Base-by-base conservation (phyloP, 2,888 invertebrate species). In the Dione juno region DNA sequence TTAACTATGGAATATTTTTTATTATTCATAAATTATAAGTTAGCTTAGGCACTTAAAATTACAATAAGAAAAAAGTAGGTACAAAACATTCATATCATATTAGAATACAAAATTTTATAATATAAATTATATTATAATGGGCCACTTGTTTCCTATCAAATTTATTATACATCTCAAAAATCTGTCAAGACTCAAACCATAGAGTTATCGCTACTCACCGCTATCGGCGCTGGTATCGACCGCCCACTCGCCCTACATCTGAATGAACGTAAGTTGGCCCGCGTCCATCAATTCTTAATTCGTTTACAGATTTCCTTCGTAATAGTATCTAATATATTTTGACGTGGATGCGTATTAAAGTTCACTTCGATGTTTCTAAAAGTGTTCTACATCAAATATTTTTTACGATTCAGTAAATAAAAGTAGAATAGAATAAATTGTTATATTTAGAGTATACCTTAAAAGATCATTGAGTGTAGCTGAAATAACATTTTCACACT, bases 201-300 rank as follows among this genome's bases (percentile, higher is more conserved):
- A 6, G 13, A 78, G 81, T 73, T 83, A 70, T 81, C 78, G 89
- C 92, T 92, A 92, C 92, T 91, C 91, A 80, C 86, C 92, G 81
- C 91, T 76, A 67, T 81, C 77, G 71, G 88, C 89, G 89, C 88
- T 76, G 71, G 76, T 16, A 64, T 81, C 83, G 76, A 75, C 71
- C 80, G 61, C 81, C 81, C 75, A 82, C 75, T 75, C 73, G 43
- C 76, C 71, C 70, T 69, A 37, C 54, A 54, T 37, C 73, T 76
- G 76, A 75, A 85, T 88, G 85, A 87, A 87, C 74, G 71, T 67
- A 74, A 64, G 53, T 79, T 79, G 80, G 78, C 77, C 67, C 69
- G 67, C 66, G 74, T 76, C 78, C 78, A 78, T 78, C 75, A 78
- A 76, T 52, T 70, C 75, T 68, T 69, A 69, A 72, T 67, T 64